Conservation (phyloP, 2,113 vertebrate species). For the Pipra filicauda region DNA sequence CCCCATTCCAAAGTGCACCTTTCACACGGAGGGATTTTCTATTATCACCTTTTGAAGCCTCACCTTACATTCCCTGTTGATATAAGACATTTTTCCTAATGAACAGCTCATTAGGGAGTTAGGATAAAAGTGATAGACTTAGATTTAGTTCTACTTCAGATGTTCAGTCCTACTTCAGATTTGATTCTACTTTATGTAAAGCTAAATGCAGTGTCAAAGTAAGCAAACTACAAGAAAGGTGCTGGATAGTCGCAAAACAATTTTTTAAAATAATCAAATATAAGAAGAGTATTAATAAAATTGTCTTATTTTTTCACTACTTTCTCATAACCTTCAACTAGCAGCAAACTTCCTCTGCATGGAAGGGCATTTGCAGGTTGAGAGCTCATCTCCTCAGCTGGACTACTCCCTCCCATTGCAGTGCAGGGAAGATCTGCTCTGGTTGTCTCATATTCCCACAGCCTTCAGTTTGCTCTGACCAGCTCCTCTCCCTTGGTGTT, state of each 20-base stretch:
- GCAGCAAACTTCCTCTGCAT: not conserved
- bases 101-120: not conserved
- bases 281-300: not conserved
- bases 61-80: not conserved
- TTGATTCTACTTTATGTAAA: not conserved
- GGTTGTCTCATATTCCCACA: not conserved
- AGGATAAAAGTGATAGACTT: not conserved
- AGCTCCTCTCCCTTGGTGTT: not conserved
- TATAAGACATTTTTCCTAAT: not conserved
- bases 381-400: not conserved
- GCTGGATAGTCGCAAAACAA: not conserved
- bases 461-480: not conserved
- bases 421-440: not conserved
- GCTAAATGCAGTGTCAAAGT: not conserved
- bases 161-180: not conserved
- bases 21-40: not conserved
- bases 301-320: not conserved
- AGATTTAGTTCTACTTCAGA: not conserved
- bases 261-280: not conserved
- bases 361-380: not conserved
- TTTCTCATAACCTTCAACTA: not conserved
- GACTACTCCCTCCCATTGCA: not conserved
- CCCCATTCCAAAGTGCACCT: not conserved
- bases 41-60: not conserved
- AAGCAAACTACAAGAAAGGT: not conserved